A percentile compares a stretch with the other conserved stretches of the same genome.
phyloP scores from a whole-genome alignment of 2,113 vertebrate species.

The Eleginops maclovinus region DNA sequence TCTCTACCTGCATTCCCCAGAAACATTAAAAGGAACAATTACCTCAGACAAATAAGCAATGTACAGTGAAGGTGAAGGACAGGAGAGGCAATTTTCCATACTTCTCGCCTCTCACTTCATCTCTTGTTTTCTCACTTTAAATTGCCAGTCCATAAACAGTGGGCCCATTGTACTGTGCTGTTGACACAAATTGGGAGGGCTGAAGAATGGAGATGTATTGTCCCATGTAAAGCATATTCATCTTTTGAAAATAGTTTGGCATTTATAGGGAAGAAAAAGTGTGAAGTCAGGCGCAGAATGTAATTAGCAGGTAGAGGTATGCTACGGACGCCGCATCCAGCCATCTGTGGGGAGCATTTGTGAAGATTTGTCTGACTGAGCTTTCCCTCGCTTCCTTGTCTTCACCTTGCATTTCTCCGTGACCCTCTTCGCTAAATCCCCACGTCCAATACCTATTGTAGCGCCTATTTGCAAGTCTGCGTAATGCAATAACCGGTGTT shows the following conservation, averaged over 20 bases:
- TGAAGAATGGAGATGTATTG: slow-evolving; percentile 71
- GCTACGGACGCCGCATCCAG: slow-evolving; percentile 24
- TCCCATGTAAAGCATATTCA: slow-evolving; percentile 69
- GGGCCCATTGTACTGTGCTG: slow-evolving; percentile 62
- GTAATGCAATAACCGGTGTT: slow-evolving; percentile 57
- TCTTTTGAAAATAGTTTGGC: slow-evolving; percentile 67
- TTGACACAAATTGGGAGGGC: slow-evolving; percentile 72
- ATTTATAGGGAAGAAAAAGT: slow-evolving; percentile 43
- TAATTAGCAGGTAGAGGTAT: slow-evolving; percentile 70
- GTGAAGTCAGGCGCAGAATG: slow-evolving; percentile 54
- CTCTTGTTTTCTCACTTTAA: slow-evolving; percentile 51
- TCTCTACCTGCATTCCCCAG: slow-evolving; percentile 54
- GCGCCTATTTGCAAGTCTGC: slow-evolving; percentile 39
- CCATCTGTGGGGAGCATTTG: slow-evolving; percentile 58
- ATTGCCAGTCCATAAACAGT: slow-evolving; percentile 67
- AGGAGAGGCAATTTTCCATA: slow-evolving; percentile 62
- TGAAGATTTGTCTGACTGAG: slow-evolving; percentile 34
- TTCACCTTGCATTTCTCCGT: slow-evolving; percentile 30
- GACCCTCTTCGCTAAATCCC: slow-evolving; percentile 47
- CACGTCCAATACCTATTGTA: slow-evolving; percentile 31
- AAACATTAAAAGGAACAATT: slow-evolving; percentile 71
- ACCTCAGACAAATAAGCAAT: slow-evolving; percentile 71
- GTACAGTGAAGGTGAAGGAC: slow-evolving; percentile 63
- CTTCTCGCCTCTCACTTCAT: slow-evolving; percentile 57
- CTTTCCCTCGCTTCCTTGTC: slow-evolving; percentile 41